Base-by-base conservation (phyloP, 2,797 vertebrate species). In the Iguana delicatissima region DNA sequence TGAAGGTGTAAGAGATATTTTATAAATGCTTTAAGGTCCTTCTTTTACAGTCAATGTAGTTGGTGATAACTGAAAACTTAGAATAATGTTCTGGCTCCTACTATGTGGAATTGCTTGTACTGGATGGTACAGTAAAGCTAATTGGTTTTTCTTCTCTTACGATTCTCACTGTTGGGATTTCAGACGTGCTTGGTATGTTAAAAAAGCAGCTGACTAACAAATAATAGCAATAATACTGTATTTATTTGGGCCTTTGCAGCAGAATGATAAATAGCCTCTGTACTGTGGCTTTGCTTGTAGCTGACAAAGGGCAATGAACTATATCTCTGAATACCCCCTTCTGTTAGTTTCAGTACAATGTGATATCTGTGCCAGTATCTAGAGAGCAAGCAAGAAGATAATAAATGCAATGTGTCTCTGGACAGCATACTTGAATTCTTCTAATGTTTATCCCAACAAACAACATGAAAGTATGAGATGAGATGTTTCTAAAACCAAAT, bases 301-400 rank as follows among this genome's bases (percentile, higher is more conserved):
- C 80, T 89, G 88, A 94, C 92, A 95, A 94, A 95, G 91, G 88
- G 86, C 94, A 93, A 38, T 92, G 90, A 93, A 93, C 85, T 95
- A 35, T 89, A 80, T 94, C 42, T 91, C 76, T 95, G 88, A 95
- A 94, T 95, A 73, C 0, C 32, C 84, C 74, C 90, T 95, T 96
- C 89, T 96, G 85, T 95, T 95, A 46, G n/a, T 90, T 94, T 95
- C 84, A 74, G 82, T 93, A 94, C 92, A 96, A 93, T 92, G 83
- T 88, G 77, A 0, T 93, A 84, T 93, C 88, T 96, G 92, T 96
- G 86, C 86, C 91, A 88, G 57, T 92, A 95, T 96, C 91, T 91
- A 91, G 79, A 91, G 73, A 94, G 90, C 85, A 88, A 89, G 86
- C 62, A 67, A 89, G 46, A 81, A 90, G 55, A 89, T 93, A 94